These are phyloP conservation scores for Notarius lentiginosus DNA, from an alignment of 2,113 vertebrate species.

Conservation along the genomic window DNA sequence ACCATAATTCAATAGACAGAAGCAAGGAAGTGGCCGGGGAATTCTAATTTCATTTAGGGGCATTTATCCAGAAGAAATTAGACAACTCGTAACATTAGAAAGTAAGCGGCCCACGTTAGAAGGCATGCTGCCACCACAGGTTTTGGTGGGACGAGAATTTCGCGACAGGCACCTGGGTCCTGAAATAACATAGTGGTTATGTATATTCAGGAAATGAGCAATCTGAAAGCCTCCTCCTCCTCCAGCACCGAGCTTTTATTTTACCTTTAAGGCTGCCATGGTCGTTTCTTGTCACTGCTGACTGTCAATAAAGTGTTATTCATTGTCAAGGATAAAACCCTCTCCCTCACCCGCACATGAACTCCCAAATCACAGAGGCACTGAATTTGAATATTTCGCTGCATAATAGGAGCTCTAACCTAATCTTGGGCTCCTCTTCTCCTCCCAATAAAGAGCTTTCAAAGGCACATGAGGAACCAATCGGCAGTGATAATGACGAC, in stretches of 20 bases:
- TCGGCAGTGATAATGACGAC: constrained; percentile 66
- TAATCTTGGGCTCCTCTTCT: constrained; percentile 66
- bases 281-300: constrained; percentile 65
- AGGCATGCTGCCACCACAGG: constrained; percentile 38
- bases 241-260: constrained; percentile 56
- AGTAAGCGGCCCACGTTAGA: constrained; percentile 48
- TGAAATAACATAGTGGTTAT: constrained; percentile 46
- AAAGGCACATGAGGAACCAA: constrained; percentile 66
- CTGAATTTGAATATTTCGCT: constrained; percentile 72
- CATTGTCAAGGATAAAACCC: constrained; percentile 60
- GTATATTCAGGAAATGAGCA: constrained; percentile 53
- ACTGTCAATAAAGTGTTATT: constrained; percentile 67
- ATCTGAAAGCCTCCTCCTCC: constrained; percentile 36
- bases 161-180: neutral
- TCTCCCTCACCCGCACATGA: constrained; percentile 68
- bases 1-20: constrained; percentile 63
- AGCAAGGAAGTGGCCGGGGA: constrained; percentile 70
- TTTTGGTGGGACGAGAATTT: constrained; percentile 6
- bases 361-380: constrained; percentile 69
- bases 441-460: constrained; percentile 57
- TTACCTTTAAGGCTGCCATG: constrained; percentile 61
- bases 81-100: constrained; percentile 58
- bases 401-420: constrained; percentile 72
- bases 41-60: constrained; percentile 69
- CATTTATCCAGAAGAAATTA: constrained; percentile 73